Base-by-base conservation (phyloP, 2,797 vertebrate genomes). In the Arnoldichthys spilopterus region DNA sequence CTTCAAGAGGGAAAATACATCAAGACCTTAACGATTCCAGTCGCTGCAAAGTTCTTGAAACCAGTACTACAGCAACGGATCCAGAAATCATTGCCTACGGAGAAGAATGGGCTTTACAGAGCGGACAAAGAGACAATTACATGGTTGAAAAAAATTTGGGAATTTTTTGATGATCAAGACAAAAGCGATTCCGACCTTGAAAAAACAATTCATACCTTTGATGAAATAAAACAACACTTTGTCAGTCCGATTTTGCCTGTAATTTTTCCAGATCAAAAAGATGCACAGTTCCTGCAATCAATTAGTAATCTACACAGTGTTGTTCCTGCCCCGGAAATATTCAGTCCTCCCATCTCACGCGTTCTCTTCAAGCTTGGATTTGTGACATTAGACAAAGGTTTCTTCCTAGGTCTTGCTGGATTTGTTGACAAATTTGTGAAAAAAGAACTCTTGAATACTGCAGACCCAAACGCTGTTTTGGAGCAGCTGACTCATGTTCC, bases 311-410 rank as follows among this genome's bases (percentile, higher is more conserved):
- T 94, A 51, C 61, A 80, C n/a, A 87, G 82, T 76, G 88, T 93
- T 26, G 83, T 94, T 84, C 2, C 0, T 0, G 4, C 4, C 0
- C 43, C 0, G 45, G 0, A 69, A 0, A 30, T 0, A 0, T 40
- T 87, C 13, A 59, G 12, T 59, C 24, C 24, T 28, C 4, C 16
- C 16, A 82, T 91, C 6, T 71, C 76, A 18, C 1, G 24, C 16
- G 88, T 89, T 77, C 89, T 94, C 18, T 81, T 89, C 13, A 90
- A 92, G 84, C 90, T 94, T 58, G 92, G 92, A 45, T 88, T 90
- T 54, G 77, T 91, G 86, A 85, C 16, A 20, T 40, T 89, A 43
- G n/a, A 93, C 75, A 0, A 0, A 0, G 0, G 0, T 0, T 91
- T 93, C 73, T 92, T 92, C 32, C 0, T 0, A 0, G 0, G 18